Conservation (phyloP, 2,888 invertebrate species). For the Malachius bipustulatus region DNA sequence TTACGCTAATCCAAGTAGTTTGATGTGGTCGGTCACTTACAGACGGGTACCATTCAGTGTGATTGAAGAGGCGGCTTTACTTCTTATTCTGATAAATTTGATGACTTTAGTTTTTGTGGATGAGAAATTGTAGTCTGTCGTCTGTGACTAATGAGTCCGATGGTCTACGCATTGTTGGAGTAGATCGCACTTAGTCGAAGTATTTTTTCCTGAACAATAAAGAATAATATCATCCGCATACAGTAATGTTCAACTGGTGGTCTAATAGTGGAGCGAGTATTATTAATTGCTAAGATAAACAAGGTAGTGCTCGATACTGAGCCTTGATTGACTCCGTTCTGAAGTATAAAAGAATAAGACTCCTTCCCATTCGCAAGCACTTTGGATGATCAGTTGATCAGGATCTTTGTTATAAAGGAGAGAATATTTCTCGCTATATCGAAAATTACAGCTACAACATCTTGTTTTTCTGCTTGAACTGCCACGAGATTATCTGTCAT, state of each 20-base stretch:
- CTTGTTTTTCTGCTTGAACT: too few relatives aligned
- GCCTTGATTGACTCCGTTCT: slow-evolving; percentile 6
- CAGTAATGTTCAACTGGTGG: not conserved
- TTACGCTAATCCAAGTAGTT: too few relatives aligned
- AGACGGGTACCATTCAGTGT: too few relatives aligned
- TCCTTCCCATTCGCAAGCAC: too few relatives aligned
- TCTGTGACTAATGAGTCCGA: not conserved
- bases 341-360: not conserved
- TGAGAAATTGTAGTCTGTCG: slow-evolving; percentile 2
- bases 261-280: slow-evolving; percentile 5
- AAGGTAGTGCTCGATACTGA: slow-evolving; percentile 6
- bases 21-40: too few relatives aligned
- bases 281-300: too few relatives aligned
- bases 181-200: slow-evolving; percentile 2
- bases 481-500: too few relatives aligned
- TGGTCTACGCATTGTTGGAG: not conserved
- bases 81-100: slow-evolving; percentile 6
- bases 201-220: slow-evolving; percentile 6
- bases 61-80: too few relatives aligned
- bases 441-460: too few relatives aligned
- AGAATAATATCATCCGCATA: slow-evolving; percentile 7
- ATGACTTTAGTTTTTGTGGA: slow-evolving; percentile 4
- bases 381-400: slow-evolving; percentile 1
- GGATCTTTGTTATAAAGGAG: too few relatives aligned
- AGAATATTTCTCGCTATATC: too few relatives aligned